phyloP scores from a whole-genome alignment of 1,140 invertebrate genomes.

The Drosophila tsacasi region DNA sequence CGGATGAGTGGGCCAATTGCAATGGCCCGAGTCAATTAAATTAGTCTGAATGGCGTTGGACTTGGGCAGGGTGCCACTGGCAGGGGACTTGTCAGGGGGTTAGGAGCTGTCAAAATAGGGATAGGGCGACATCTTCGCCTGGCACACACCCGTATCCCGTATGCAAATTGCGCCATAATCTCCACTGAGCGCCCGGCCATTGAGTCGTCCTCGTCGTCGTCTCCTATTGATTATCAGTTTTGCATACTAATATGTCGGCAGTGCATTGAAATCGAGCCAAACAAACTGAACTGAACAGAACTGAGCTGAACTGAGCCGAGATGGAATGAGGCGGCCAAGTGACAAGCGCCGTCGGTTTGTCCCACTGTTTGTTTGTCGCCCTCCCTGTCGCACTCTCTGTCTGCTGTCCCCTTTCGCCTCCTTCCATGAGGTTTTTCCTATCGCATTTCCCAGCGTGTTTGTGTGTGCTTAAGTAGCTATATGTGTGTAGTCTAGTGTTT shows the following conservation, averaged over 20 bases:
- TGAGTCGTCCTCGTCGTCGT: constrained; percentile 25
- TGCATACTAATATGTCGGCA: constrained; percentile 73
- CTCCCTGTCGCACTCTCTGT: constrained; percentile 8
- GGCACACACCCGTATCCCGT: constrained; percentile 31
- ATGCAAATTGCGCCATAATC: constrained; percentile 52
- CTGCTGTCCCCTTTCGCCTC: constrained; percentile 35
- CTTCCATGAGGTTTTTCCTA: constrained; percentile 35
- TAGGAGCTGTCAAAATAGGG: constrained; percentile 10
- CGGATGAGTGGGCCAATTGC: constrained; percentile 23
- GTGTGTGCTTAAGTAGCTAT: constrained; percentile 45
- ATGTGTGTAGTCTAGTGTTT: constrained; percentile 15
- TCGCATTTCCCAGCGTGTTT: neutral
- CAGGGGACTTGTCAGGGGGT: neutral
- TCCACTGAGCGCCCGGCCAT: constrained; percentile 39
- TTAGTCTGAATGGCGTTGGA: constrained; percentile 11
- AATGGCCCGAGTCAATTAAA: constrained; percentile 30
- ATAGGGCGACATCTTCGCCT: constrained; percentile 34
- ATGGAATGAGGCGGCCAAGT: constrained; percentile 29
- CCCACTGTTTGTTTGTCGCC: constrained; percentile 42
- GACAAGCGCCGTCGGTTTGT: constrained; percentile 42
- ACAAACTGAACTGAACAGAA: constrained; percentile 11
- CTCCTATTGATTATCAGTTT: constrained; percentile 79
- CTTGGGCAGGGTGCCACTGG: neutral
- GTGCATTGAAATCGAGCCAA: constrained; percentile 47
- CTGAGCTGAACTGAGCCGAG: neutral